Conservation (phyloP, 2,113 vertebrate genomes). For the Etheostoma spectabile region DNA sequence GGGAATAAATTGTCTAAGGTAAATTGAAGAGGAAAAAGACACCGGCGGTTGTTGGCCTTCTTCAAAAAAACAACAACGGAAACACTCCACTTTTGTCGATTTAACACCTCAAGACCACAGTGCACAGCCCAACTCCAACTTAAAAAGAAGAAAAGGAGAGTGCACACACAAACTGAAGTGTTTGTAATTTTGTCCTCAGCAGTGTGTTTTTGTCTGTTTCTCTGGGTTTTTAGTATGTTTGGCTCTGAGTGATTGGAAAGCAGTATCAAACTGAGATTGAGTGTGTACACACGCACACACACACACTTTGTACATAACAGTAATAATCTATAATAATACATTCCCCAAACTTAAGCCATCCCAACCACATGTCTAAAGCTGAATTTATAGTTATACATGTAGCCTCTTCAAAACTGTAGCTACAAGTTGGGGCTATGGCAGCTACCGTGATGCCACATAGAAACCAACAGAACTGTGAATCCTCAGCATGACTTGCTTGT, state of each 20-base stretch:
- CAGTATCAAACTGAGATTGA: constrained; percentile 29
- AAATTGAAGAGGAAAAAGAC: constrained; percentile 49
- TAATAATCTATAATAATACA: too few relatives aligned
- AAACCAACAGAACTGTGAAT: too few relatives aligned
- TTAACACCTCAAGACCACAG: constrained; percentile 53
- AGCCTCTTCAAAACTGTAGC: background rate
- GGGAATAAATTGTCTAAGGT: constrained; percentile 29
- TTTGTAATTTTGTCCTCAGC: constrained; percentile 46
- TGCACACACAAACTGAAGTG: background rate
- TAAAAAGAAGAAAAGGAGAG: background rate
- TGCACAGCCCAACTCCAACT: background rate
- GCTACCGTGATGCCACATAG: too few relatives aligned
- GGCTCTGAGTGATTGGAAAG: constrained; percentile 47
- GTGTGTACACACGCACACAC: background rate
- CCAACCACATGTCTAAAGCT: background rate
- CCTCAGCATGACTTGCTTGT: too few relatives aligned
- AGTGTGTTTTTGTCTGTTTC: constrained; percentile 37
- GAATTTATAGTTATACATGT: background rate
- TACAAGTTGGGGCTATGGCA: background rate
- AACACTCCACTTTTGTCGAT: constrained; percentile 41
- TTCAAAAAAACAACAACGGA: constrained; percentile 45
- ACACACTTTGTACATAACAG: too few relatives aligned
- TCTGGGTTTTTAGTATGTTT: constrained; percentile 60
- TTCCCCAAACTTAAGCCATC: background rate
- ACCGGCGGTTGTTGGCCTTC: constrained; percentile 38